A percentile compares a stretch with the other conserved stretches of the same genome.
phyloP scores from a whole-genome alignment of 2,797 vertebrate species.

The Choloepus didactylus region DNA sequence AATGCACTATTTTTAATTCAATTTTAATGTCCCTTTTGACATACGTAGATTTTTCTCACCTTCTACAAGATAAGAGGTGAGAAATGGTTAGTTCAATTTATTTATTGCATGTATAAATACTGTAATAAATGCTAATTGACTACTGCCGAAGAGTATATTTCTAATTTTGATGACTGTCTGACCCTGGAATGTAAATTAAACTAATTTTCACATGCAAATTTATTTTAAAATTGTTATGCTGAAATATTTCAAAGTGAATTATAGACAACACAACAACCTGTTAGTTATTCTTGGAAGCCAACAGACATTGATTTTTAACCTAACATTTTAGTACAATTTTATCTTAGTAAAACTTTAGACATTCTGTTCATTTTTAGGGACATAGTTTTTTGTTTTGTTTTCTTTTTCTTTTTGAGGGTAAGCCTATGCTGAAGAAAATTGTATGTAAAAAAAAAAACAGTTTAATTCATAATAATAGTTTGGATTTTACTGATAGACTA shows the following conservation, averaged over 20 bases:
- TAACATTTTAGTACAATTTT: slow-evolving; percentile 28
- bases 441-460: neutral
- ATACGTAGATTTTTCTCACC: neutral
- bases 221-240: neutral
- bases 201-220: slow-evolving; percentile 36
- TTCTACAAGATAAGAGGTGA: neutral
- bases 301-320: neutral
- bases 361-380: neutral
- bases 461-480: neutral
- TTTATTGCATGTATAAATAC: neutral
- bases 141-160: neutral
- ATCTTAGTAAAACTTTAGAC: neutral
- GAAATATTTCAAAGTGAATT: neutral
- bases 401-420: neutral
- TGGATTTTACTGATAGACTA: neutral
- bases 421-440: neutral
- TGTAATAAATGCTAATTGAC: neutral
- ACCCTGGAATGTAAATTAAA: slow-evolving; percentile 32
- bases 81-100: neutral
- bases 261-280: neutral
- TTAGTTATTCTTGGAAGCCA: neutral
- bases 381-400: neutral
- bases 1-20: neutral
- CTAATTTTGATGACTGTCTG: neutral
- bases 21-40: slow-evolving; percentile 5